Evolutionary conservation across 2,113 vertebrate genomes (phyloP), one percentile per base, ranked within the genome.

Genomic region (Benitochromis conjunctus): DNA sequence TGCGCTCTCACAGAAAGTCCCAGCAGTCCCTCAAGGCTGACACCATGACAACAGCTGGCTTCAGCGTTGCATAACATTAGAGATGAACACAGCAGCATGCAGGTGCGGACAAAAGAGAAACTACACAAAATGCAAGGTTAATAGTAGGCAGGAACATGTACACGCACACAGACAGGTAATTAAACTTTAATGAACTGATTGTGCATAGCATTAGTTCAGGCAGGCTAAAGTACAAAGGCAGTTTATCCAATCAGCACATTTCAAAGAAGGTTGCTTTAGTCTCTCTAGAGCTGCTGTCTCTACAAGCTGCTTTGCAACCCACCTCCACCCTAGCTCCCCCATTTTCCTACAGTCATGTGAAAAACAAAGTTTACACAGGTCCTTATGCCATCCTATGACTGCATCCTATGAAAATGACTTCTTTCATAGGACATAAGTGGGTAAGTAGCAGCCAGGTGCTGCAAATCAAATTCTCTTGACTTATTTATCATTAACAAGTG

Each of bases 1-100:
- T 85, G 77, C 56, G n/a, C 58, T 84, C 71, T 69, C 48, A 79
- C 12, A 82, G 79, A 84, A 66, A 84, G 58, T 69, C 88, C 69
- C 34, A 66, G 86, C 71, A 16, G 86, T 77, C 82, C 88, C 84
- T 91, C 83, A 80, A 91, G 85, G 86, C 46, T 66, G 88, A 88
- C 87, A 78, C 87, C 90, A 91, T 88, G 86, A 91, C 89, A 89
- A 86, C 87, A 24, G 85, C 86, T 41, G 86, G 86, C 76, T 90
- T 79, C 24, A 51, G 46, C 6, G 29, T 53, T 81, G 86, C 86
- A 54, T 84, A 81, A 79, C 79, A 80, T 66, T 53, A 79, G 8
- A 9, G 64, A 83, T 48, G 48, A 86, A 87, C 66, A 79, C 81
- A 46, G 83, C 79, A 71, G 77, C 62, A 83, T 82, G 74, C 83